phyloP scores from a whole-genome alignment of 2,797 vertebrate genomes.

The Uromys caudimaculatus region DNA sequence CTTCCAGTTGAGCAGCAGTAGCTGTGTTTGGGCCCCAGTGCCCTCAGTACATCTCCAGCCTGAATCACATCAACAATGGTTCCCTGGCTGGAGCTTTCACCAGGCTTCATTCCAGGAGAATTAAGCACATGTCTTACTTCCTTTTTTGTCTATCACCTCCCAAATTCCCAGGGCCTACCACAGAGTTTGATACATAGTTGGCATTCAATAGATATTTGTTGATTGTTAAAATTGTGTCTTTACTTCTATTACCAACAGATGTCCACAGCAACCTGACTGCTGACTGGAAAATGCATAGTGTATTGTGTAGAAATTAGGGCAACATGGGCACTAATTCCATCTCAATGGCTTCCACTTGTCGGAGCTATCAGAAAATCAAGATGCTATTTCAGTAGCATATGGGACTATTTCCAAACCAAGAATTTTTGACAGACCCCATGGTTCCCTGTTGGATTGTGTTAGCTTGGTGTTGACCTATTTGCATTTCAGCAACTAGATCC shows the following conservation, averaged over 20 bases:
- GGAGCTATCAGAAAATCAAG: conserved; percentile 72
- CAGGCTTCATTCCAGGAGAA: conserved; percentile 18
- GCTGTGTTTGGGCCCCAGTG: not conserved
- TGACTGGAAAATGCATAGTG: not conserved
- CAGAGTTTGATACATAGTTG: conserved; percentile 32
- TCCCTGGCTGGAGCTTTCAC: not conserved
- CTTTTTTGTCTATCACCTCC: not conserved
- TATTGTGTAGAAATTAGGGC: conserved; percentile 57
- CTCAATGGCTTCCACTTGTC: conserved; percentile 62
- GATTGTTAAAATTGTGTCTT: conserved; percentile 28
- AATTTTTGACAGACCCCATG: conserved; percentile 65
- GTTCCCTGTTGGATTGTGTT: conserved; percentile 61
- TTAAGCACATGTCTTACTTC: not conserved
- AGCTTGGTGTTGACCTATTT: conserved; percentile 78
- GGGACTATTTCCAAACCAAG: conserved; percentile 71
- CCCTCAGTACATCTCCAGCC: not conserved
- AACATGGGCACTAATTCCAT: not conserved
- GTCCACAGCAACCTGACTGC: conserved; percentile 56
- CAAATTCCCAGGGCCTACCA: conserved; percentile 4
- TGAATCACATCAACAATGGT: not conserved
- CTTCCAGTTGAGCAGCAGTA: not conserved
- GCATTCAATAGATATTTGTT: conserved; percentile 48
- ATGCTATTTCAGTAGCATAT: conserved; percentile 72
- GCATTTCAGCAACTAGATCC: conserved; percentile 76
- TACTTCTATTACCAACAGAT: conserved; percentile 53